Evolutionary conservation across 2,888 invertebrate genomes (phyloP), one percentile per base, ranked within the genome.

Genomic region (Pycnomerus fuliginosus): DNA sequence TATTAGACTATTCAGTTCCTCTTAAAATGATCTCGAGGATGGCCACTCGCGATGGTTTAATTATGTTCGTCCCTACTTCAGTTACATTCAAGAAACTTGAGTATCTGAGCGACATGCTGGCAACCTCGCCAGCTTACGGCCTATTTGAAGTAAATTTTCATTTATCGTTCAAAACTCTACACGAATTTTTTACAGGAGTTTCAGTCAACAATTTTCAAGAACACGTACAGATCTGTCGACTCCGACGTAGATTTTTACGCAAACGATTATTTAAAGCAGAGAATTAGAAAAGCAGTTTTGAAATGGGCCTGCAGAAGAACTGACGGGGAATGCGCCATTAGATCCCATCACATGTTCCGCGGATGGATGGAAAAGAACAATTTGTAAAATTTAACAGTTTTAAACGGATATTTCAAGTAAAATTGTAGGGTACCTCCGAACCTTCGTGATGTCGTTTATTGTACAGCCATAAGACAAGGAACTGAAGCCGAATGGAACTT

Each of bases 401-500:
- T 31, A 16, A 7, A 16, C n/a, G 29, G 5, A 34, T 10, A 33
- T 17, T 24, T 23, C 23, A 34, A 28, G 15, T 16, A 34, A 5
- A 16, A 36, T 52, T 66, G 33, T 53, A 82, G 82, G 31, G 77
- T 87, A 38, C 75, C 80, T 23, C 79, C 82, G 5, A 81, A 83
- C 64, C 64, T 85, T 15, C 79, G 81, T 47, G 68, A 74, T 2
- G 75, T 77, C 3, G 80, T 84, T 20, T 85, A 84, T 62, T 86
- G 87, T 58, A 79, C 80, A 2, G 82, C 82, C 0, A 72, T 86
- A 22, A 73, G 77, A 20, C 75, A 80, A 54, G 85, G 84, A 1
- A 78, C 78, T 1, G 76, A 76, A 50, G 73, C 72, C 4, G 85
- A 85, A 66, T 87, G 86, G 86, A 74, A 83, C 44, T 84, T 82